Percentiles rank a stretch among this genome's conserved stretches.
Evolutionary conservation across 2,888 invertebrate species (phyloP).

Genomic region (Bombylius discolor): DNA sequence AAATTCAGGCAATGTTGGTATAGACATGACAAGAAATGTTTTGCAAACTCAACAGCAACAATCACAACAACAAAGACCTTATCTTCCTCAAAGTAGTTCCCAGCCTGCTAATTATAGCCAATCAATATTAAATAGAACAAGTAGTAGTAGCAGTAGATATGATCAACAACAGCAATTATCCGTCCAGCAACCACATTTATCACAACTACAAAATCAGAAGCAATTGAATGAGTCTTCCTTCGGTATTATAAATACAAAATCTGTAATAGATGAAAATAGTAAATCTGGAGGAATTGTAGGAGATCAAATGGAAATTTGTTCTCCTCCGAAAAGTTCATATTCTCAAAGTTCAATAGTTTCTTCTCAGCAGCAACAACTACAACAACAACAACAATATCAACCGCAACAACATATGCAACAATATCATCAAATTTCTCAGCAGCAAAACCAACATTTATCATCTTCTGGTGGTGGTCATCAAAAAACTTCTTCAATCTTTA

Average conservation of each 20-base stretch:
- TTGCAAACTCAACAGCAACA: conserved; percentile 3
- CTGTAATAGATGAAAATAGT: background rate
- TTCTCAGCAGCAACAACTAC: conserved; percentile 14
- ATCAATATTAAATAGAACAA: conserved; percentile 3
- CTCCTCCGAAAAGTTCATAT: conserved; percentile 19
- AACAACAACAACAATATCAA: conserved; percentile 13
- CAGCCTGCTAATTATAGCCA: conserved; percentile 16
- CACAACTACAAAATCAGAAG: conserved; percentile 10
- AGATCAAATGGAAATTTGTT: conserved; percentile 20
- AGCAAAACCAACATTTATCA: too few relatives aligned
- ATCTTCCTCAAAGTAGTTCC: conserved; percentile 6
- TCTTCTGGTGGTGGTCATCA: conserved; percentile 9
- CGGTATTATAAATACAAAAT: conserved; percentile 1
- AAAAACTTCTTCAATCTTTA: conserved; percentile 28
- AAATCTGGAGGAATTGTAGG: background rate
- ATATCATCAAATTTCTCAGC: conserved; percentile 10
- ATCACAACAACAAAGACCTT: conserved; percentile 12
- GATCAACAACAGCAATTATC: conserved; percentile 3
- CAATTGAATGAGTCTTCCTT: conserved; percentile 19
- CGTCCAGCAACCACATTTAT: conserved; percentile 10
- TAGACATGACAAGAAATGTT: conserved; percentile 17
- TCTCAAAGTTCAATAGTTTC: conserved; percentile 9
- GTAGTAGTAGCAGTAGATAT: background rate
- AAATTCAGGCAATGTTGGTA: conserved; percentile 12
- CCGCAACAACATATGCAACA: conserved; percentile 15